Evolutionary conservation across 2,113 vertebrate species (phyloP), one percentile per base, ranked within the genome.

Genomic region (Mormyrus lacerda): DNA sequence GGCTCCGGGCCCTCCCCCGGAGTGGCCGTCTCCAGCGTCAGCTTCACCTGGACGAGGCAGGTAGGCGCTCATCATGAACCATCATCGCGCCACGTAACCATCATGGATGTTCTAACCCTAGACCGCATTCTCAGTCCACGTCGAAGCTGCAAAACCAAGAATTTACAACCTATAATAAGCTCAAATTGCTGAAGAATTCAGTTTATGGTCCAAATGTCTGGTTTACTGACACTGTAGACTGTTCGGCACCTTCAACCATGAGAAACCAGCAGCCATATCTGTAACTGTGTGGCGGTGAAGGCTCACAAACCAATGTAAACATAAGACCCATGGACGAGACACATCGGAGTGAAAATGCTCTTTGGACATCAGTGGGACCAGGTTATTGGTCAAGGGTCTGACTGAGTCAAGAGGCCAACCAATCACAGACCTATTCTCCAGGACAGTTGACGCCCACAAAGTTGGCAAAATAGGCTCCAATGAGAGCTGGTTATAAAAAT

Each of bases 21-120:
- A 24, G 93, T 61, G 0, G 94, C 93, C 0, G 97, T 98, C 95
- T 99, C 97, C 93, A 99, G 93, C 44, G 98, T 98, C 90, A 99
- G 94, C 94, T 97, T 97, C 91, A 99, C 97, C 98, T 99, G 91
- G 45, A 53, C 5, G 15, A 87, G 35, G 0, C 17, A 27, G 11
- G 19, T 3, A 45, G 31, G 53, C 39, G 21, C 4, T n/a, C 35
- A 44, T 17, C 51, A 17, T 65, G 11, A 87, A 42, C 1, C 50
- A n/a, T 24, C 51, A 17, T 44, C 1, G 27, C 2, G 6, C n/a
- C 31, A 87, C 21, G 3, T n/a, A 2, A n/a, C 24, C 10, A 55
- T 53, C 85, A 87, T 2, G 11, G 15, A 47, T 39, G 85, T 69
- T 69, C 27, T 13, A 31, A 13, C 27, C 85, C 17, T 4, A n/a